Base-by-base conservation (phyloP, 2,888 invertebrate genomes). In the Sceliomorpha sp. region DNA sequence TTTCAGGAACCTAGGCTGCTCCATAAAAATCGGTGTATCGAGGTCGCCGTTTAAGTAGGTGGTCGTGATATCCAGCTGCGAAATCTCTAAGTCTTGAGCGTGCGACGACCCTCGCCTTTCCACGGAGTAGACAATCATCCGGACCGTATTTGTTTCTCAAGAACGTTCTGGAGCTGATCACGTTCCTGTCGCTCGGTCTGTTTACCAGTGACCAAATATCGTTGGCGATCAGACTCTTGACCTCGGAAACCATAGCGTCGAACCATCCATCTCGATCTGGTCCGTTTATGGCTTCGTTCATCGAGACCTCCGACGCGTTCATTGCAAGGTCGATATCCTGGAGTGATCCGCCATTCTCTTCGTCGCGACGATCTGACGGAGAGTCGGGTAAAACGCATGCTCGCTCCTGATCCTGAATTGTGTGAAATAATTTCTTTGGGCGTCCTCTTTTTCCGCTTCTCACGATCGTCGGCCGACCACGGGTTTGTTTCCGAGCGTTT, bases 1-100 rank as follows among this genome's bases (percentile, higher is more conserved):
- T 15, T 47, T 29, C 1, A 60, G 20, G 8, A 37, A 31, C 1
- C 31, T 37, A 0, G 75, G 78, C n/a, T 40, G 39, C 17, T 75
- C 50, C 76, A 79, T 76, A 8, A 27, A 64, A 0, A 74, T 27
- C 1, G 27, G 1, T n/a, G 51, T 64, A 12, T 64, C 58, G 0
- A 74, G 29, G 0, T 45, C 26, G 1, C 79, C 77, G 34, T 78
- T 77, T 0, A 80, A 40, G 27, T 75, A 80, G 0, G 75, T 75
- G 0, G 72, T 76, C 0, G 64, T 58, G 3, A 78, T 53, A 27
- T 78, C 76, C 8, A 74, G 55, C 15, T 79, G 78, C 2, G 58
- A 20, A 1, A 79, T 62, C 6, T 58, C 8, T 60, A 80, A 45
- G 0, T 29, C 50, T n/a, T n/a, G n/a, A n/a, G n/a, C n/a, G n/a